phyloP scores from a whole-genome alignment of 2,797 vertebrate genomes.

The Orientallactaga sibirica region DNA sequence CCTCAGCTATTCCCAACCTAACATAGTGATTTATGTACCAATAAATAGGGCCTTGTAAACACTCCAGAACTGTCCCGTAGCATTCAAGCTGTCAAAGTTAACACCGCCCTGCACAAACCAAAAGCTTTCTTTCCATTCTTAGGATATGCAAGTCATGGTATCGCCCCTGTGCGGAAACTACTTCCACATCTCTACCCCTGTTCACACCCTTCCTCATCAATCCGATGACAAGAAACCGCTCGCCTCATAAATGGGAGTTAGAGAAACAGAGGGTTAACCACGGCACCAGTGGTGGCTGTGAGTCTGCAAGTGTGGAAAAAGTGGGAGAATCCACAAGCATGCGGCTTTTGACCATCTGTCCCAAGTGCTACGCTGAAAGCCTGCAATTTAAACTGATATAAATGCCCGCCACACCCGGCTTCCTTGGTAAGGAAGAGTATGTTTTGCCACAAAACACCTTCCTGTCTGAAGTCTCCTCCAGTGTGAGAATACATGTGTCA shows the following conservation, averaged over 20 bases:
- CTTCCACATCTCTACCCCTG: slow-evolving; percentile 84
- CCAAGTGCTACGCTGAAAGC: slow-evolving; percentile 66
- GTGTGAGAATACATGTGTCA: slow-evolving; percentile 67
- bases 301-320: slow-evolving; percentile 87
- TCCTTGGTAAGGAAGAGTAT: slow-evolving; percentile 46
- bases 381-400: slow-evolving; percentile 79
- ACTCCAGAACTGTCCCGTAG: slow-evolving; percentile 40
- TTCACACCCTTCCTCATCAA: slow-evolving; percentile 85
- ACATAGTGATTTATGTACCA: slow-evolving; percentile 56
- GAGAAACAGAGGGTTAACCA: slow-evolving; percentile 90
- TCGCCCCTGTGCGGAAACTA: slow-evolving; percentile 75
- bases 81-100: slow-evolving; percentile 29
- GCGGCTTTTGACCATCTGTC: slow-evolving; percentile 87
- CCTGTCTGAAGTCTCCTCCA: slow-evolving; percentile 66
- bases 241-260: slow-evolving; percentile 88
- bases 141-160: slow-evolving; percentile 68
- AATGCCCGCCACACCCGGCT: slow-evolving; percentile 42
- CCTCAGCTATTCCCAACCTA: neutral
- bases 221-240: slow-evolving; percentile 87
- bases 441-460: slow-evolving; percentile 76
- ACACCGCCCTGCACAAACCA: neutral
- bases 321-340: slow-evolving; percentile 88
- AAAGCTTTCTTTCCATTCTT: slow-evolving; percentile 63
- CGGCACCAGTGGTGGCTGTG: slow-evolving; percentile 86
- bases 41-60: slow-evolving; percentile 48